Evolutionary conservation across 2,888 invertebrate species (phyloP), one percentile per base, ranked within the genome.

Genomic region (Tortricodes alternella): DNA sequence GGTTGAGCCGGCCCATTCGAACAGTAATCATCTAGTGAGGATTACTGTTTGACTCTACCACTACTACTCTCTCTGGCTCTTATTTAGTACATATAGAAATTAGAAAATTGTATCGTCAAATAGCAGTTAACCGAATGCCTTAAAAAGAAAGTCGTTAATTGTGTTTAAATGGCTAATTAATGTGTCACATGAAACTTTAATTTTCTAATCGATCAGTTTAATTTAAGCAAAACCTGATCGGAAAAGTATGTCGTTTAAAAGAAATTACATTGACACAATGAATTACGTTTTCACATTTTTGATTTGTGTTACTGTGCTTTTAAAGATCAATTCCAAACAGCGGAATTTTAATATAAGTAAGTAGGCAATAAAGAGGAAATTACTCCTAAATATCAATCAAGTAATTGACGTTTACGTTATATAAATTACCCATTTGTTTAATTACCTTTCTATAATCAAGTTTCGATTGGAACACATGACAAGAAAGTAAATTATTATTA

Each of bases 131-230:
- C 34, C 19, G 7, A 56, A 32, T 13, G 16, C 13, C 35, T 16
- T 18, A 43, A 53, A 46, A 48, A 6, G 37, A 50, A 56, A 56
- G 43, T 50, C 9, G 23, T 56, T 34, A 55, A 56, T 50, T 44
- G 13, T 29, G 27, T 23, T 29, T 7, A 23, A 38, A 56, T 56
- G 9, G 32, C 21, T 37, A 44, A 44, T 44, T 50, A 38, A 56
- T 50, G 29, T 13, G 19, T 35, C 35, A 27, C n/a, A 27, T 44
- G 16, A 41, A 9, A n/a, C 35, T 32, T 18, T 50, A 37, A 38
- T 50, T 43, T 23, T 38, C 37, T 44, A 32, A 56, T 44, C 7
- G n/a, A 43, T 49, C 32, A 50, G 38, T 44, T 27, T 35, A 29
- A 56, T 32, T 56, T 38, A 16, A 29, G 34, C 35, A 11, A 13